These are phyloP conservation scores for Porites lobata DNA, from an alignment of 92 coral and sea anemone species.

Conservation along the genomic window DNA sequence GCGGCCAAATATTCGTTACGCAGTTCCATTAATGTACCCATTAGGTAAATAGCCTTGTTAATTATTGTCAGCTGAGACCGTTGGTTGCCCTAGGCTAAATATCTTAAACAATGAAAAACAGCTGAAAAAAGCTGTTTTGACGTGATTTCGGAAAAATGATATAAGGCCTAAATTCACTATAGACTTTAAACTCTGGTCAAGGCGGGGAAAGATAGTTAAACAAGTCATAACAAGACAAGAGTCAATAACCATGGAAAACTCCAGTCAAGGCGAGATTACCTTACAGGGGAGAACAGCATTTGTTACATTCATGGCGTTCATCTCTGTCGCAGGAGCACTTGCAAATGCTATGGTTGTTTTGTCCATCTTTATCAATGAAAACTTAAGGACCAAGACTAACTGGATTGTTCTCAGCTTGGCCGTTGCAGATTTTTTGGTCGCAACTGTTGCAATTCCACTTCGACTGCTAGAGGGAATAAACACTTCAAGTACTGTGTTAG, in stretches of 20 bases:
- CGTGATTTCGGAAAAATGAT: too few species aligned
- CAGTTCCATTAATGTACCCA: too few species aligned
- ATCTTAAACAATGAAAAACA: too few species aligned
- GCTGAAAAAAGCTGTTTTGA: too few species aligned
- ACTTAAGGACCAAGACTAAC: constrained; percentile 37
- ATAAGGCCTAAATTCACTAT: too few species aligned
- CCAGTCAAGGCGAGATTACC: neutral
- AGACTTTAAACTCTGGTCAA: too few species aligned
- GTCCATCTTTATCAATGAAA: constrained; percentile 21
- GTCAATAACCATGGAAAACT: neutral
- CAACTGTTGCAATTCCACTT: constrained; percentile 57
- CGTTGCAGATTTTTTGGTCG: constrained; percentile 53
- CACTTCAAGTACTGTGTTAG: neutral
- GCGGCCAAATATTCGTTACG: too few species aligned
- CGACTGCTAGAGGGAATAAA: constrained; percentile 55
- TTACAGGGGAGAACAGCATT: neutral
- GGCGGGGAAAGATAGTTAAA: too few species aligned
- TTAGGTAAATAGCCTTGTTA: too few species aligned
- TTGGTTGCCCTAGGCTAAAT: too few species aligned
- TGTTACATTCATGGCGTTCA: neutral
- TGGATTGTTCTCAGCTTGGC: constrained; percentile 43
- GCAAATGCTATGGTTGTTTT: constrained; percentile 35
- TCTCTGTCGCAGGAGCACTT: constrained; percentile 38
- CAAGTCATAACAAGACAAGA: too few species aligned
- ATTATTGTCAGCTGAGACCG: too few species aligned